Base-by-base conservation (phyloP, 2,888 invertebrate genomes). In the Drosophila percnosoma region DNA sequence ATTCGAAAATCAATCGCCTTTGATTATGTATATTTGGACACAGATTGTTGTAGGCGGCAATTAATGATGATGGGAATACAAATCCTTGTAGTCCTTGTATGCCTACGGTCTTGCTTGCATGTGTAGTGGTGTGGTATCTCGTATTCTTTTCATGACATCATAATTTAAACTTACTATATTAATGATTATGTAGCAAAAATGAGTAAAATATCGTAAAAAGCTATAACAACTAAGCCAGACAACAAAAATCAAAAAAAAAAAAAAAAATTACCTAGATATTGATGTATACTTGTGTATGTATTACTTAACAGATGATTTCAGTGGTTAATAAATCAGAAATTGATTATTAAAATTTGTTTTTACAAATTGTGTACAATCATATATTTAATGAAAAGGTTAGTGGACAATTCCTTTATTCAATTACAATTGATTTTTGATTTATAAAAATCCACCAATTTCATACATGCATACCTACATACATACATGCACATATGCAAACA, bases 1-100 rank as follows among this genome's bases (percentile, higher is more conserved):
- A 67, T 84, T 74, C 70, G 70, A 73, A 80, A 81, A 79, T 67
- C 59, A 66, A 61, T 59, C 52, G 78, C 74, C 62, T 82, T 85
- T 72, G 54, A 73, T 29, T 52, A 49, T 45, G 54, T 70, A 52
- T 34, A 52, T 34, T 53, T 59, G 38, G 34, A 54, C 36, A 49
- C 27, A 21, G 29, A 40, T 55, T 40, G n/a, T 57, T 15, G 29
- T 29, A 38, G 38, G 55, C 27, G 27, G 55, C 38, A 55, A 55
- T 38, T 49, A 45, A 38, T 36, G 38, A 42, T 45, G 15, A 21
- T 24, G 8, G 8, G 15, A 45, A 45, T 45, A 24, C 15, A 45
- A 24, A 45, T 27, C 45, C 15, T 15, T 31, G 31, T 31, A 45
- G 15, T 24, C 24, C 15, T 21, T 15, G 15, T 38, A 57, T 69